Conservation (phyloP, 2,888 invertebrate genomes). For the Piscicola geometra region DNA sequence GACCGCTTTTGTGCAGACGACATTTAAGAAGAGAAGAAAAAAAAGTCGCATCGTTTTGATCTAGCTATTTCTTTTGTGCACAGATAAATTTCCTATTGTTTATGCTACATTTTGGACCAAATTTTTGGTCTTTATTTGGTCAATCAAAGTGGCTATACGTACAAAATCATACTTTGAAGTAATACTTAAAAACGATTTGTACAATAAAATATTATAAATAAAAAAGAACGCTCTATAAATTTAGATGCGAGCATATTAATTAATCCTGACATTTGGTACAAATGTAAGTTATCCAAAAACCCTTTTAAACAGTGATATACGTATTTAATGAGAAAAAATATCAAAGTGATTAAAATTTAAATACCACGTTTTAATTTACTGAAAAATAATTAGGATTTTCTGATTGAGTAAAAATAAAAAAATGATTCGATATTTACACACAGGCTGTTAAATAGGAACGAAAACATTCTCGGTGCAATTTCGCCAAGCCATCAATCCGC, state of each 20-base stretch:
- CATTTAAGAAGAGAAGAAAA: not conserved
- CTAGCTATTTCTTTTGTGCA: not conserved
- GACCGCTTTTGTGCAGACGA: slow-evolving; percentile 4
- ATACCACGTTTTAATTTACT: too few species aligned
- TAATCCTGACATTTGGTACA: slow-evolving; percentile 8
- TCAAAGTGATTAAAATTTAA: not conserved
- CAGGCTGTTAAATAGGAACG: not conserved
- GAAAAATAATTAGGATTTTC: too few species aligned
- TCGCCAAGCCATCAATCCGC: not conserved
- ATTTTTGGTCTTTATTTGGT: too few species aligned
- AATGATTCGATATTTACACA: not conserved
- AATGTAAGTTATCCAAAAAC: slow-evolving; percentile 16
- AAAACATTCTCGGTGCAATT: not conserved
- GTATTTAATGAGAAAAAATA: not conserved
- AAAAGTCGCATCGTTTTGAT: not conserved
- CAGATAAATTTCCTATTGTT: not conserved
- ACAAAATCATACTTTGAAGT: not conserved
- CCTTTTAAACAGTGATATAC: not conserved
- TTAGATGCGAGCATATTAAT: not conserved
- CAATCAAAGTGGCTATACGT: not conserved
- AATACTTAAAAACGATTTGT: not conserved
- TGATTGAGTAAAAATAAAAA: not conserved
- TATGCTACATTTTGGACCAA: not conserved
- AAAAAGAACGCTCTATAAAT: not conserved
- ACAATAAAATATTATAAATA: not conserved